A percentile compares a stretch with the other conserved stretches of the same genome.
Evolutionary conservation across 2,888 invertebrate genomes (phyloP).

Genomic region (Ischnura elegans): DNA sequence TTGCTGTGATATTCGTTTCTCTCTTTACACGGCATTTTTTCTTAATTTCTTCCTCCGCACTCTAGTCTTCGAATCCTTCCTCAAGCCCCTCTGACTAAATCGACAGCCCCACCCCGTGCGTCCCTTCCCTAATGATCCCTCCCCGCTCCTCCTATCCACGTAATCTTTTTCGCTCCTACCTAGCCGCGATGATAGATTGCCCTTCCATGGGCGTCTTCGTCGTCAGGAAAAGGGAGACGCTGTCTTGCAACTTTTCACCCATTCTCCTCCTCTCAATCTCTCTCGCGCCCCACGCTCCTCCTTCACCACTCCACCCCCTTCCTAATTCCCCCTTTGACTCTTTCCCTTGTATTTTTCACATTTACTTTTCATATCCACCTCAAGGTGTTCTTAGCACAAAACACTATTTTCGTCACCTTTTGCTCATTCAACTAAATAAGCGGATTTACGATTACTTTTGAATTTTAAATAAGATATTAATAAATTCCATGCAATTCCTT

Average conservation of each 20-base stretch:
- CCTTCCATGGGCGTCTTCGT: slow-evolving; percentile 50
- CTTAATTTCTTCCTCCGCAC: not conserved
- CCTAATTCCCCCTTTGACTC: not conserved
- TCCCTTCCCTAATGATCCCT: slow-evolving; percentile 24
- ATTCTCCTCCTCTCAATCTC: slow-evolving; percentile 37
- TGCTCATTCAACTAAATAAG: not conserved
- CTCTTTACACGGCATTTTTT: not conserved
- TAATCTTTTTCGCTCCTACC: slow-evolving; percentile 28
- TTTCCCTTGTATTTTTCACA: not conserved
- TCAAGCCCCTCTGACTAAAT: not conserved
- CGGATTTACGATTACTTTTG: too few relatives aligned
- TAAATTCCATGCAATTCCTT: too few relatives aligned
- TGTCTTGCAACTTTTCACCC: slow-evolving; percentile 36
- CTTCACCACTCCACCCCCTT: not conserved
- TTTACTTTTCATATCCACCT: not conserved
- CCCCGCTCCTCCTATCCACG: not conserved
- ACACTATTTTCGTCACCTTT: not conserved
- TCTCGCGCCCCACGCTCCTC: slow-evolving; percentile 13
- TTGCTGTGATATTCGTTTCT: too few relatives aligned
- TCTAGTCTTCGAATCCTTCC: not conserved
- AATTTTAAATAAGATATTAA: too few relatives aligned
- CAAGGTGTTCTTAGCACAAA: not conserved
- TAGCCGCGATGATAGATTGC: slow-evolving; percentile 60
- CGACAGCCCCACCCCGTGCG: not conserved
- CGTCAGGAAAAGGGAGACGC: slow-evolving; percentile 21